These are phyloP conservation scores for Exaiptasia diaphana DNA, from an alignment of 64 coral and sea anemone genomes.

Conservation along the genomic window DNA sequence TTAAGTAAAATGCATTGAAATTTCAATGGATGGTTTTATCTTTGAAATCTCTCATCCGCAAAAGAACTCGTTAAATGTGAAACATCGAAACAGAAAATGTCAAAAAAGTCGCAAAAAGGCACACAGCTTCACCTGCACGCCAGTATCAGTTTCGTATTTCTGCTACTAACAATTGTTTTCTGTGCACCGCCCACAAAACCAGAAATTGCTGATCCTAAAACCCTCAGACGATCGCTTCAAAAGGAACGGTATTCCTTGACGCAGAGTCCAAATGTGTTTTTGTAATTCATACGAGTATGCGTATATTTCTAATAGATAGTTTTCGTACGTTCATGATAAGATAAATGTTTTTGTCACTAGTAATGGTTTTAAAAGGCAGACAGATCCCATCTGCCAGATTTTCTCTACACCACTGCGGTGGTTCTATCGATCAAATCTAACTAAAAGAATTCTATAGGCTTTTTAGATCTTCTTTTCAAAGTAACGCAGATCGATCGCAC, in stretches of 20 bases:
- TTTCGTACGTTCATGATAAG: neutral
- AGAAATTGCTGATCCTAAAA: neutral
- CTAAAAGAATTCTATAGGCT: neutral
- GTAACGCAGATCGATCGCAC: neutral
- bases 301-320: neutral
- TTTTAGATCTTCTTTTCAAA: neutral
- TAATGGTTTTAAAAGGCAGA: neutral
- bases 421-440: neutral
- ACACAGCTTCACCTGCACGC: neutral
- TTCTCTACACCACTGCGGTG: neutral
- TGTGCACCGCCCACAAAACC: neutral
- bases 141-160: conserved; percentile 11
- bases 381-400: neutral
- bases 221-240: neutral
- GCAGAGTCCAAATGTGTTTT: neutral
- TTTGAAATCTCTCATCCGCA: neutral
- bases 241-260: too few species aligned
- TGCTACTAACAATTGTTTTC: neutral
- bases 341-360: neutral
- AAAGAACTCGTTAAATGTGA: neutral
- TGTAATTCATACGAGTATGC: neutral
- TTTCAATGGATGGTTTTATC: neutral
- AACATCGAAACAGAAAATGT: conserved; percentile 5
- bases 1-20: neutral
- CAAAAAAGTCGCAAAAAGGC: neutral